Conservation (phyloP, 2,797 vertebrate species). For the Gallinago stenura region DNA sequence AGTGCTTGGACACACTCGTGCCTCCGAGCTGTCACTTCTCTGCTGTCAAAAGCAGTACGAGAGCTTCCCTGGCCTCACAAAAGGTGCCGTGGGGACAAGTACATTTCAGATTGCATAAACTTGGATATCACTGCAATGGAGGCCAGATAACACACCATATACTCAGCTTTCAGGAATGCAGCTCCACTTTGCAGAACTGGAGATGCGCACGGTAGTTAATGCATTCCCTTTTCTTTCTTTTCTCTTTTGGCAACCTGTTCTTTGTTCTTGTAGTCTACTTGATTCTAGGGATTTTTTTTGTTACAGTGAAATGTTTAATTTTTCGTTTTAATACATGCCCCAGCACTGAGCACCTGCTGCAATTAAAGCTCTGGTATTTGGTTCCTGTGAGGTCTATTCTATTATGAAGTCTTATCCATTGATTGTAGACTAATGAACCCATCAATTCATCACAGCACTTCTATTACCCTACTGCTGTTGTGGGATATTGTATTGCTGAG, state of each 20-base stretch:
- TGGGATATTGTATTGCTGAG: conserved; percentile 36
- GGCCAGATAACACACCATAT: not conserved
- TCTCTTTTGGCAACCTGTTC: not conserved
- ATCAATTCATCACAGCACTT: conserved; percentile 74
- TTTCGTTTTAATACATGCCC: conserved; percentile 45
- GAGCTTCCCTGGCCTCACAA: not conserved
- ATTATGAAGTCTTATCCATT: conserved; percentile 66
- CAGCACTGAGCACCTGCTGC: conserved; percentile 55
- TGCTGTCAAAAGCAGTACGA: fast-evolving
- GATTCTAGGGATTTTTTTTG: conserved; percentile 48
- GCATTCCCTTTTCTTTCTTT: not conserved
- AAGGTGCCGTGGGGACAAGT: not conserved
- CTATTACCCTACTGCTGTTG: conserved; percentile 59
- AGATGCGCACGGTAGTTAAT: not conserved
- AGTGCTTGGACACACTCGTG: not conserved
- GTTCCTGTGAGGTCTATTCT: conserved; percentile 58
- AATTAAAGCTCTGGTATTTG: conserved; percentile 69
- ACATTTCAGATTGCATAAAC: not conserved
- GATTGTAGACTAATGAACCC: conserved; percentile 73
- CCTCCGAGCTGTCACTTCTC: not conserved
- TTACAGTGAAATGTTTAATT: conserved; percentile 33
- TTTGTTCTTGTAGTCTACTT: conserved; percentile 27
- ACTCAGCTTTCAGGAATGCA: not conserved
- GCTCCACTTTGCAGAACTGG: not conserved
- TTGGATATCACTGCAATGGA: not conserved